phyloP scores from a whole-genome alignment of 2,797 vertebrate genomes.

The Antrozous pallidus region DNA sequence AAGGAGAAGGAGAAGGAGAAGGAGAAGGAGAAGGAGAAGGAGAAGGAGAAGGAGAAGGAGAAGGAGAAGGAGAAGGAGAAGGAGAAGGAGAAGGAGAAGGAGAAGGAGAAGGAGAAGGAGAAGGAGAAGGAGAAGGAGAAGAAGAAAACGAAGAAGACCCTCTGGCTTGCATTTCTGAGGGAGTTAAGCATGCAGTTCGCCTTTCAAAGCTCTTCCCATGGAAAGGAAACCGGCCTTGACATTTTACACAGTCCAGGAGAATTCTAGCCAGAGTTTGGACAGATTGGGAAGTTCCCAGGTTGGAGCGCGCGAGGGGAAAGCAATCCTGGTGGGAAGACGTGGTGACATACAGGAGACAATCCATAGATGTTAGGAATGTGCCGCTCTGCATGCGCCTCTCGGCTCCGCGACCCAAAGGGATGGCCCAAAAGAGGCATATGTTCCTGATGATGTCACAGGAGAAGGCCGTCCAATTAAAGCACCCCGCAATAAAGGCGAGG shows the following conservation, averaged over 20 bases:
- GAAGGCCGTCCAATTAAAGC: conserved; percentile 71
- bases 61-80: too few species aligned
- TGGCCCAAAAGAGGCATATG: neutral
- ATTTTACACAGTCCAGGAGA: conserved; percentile 71
- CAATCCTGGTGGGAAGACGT: conserved; percentile 64
- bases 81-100: too few species aligned
- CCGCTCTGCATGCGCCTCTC: conserved; percentile 29
- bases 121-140: neutral
- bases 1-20: too few species aligned
- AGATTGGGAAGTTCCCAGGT: conserved; percentile 65
- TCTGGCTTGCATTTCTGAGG: conserved; percentile 62
- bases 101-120: too few species aligned
- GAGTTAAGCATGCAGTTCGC: conserved; percentile 32
- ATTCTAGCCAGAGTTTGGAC: conserved; percentile 64
- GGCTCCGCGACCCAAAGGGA: neutral
- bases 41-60: too few species aligned
- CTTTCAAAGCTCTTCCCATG: conserved; percentile 43
- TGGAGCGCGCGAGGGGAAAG: conserved; percentile 50
- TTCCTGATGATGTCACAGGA: conserved; percentile 69
- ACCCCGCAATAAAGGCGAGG: conserved; percentile 44
- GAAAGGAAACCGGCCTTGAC: conserved; percentile 62
- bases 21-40: too few species aligned
- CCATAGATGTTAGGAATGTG: conserved; percentile 59
- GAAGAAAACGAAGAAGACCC: conserved; percentile 6
- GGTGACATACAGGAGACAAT: conserved; percentile 56